Percentiles rank a stretch among this genome's conserved stretches.
phyloP scores from a whole-genome alignment of 2,797 vertebrate genomes.

The Leuciscus waleckii region DNA sequence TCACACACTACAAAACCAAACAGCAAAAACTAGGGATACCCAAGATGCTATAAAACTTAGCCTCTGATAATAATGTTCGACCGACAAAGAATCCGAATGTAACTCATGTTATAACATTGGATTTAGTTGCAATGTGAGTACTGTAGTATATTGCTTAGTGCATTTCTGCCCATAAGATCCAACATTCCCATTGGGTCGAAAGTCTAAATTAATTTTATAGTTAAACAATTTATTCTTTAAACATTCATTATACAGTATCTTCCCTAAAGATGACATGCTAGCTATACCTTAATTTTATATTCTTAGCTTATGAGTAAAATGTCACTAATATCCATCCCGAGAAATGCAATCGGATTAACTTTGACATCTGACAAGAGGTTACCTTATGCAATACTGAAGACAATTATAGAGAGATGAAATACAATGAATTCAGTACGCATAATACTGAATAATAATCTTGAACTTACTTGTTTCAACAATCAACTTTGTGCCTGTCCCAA shows the following conservation, averaged over 20 bases:
- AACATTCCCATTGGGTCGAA: background rate
- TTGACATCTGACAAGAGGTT: background rate
- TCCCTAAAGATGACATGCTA: background rate
- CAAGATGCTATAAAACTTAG: background rate
- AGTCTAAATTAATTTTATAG: background rate
- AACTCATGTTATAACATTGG: background rate
- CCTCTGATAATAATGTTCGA: background rate
- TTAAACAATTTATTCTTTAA: background rate
- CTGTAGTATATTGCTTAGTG: background rate
- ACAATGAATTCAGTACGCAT: background rate
- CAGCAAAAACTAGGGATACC: slow-evolving; percentile 37
- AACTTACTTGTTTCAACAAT: slow-evolving; percentile 43
- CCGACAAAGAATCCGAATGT: background rate
- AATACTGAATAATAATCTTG: background rate
- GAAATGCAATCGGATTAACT: background rate
- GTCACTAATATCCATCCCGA: background rate
- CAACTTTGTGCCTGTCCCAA: slow-evolving; percentile 29
- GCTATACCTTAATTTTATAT: background rate
- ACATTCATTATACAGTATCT: background rate
- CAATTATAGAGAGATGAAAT: background rate
- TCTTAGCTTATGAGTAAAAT: background rate
- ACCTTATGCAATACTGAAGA: background rate
- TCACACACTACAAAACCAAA: slow-evolving; percentile 60
- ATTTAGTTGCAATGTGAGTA: background rate
- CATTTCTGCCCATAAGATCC: background rate